Conservation (phyloP, 2,113 vertebrate species). For the Triplophysa dalaica region DNA sequence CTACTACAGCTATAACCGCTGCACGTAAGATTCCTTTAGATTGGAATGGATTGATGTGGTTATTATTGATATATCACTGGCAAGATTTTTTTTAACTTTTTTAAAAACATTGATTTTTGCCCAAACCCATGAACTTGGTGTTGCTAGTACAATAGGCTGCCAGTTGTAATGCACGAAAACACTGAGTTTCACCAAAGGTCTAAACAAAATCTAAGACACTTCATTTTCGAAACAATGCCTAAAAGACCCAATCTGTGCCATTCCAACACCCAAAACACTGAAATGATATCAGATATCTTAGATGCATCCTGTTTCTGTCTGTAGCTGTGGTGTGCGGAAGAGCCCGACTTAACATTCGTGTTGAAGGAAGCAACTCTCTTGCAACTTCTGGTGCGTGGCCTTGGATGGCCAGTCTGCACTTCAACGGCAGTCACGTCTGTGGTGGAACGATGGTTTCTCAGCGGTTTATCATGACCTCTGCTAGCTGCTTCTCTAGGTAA, state of each 20-base stretch:
- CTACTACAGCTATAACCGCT: neutral
- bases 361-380: conserved; percentile 8
- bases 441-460: conserved; percentile 72
- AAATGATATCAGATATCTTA: too few relatives aligned
- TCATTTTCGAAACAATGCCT: neutral
- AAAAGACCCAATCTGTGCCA: neutral
- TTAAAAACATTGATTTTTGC: neutral
- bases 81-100: neutral
- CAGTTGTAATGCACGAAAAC: too few relatives aligned
- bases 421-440: conserved; percentile 61
- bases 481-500: conserved; percentile 66
- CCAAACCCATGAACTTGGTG: neutral
- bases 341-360: conserved; percentile 38
- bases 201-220: neutral
- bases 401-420: conserved; percentile 78
- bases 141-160: too few relatives aligned
- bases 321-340: conserved; percentile 65
- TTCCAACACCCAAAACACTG: too few relatives aligned
- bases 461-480: conserved; percentile 67
- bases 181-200: too few relatives aligned
- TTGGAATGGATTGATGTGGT: neutral
- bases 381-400: conserved; percentile 65
- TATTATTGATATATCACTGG: neutral
- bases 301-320: neutral
- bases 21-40: conserved; percentile 13